Evolutionary conservation across 1,140 invertebrate genomes (phyloP), one percentile per base, ranked within the genome.

Genomic region (Chironomus striatipennis): DNA sequence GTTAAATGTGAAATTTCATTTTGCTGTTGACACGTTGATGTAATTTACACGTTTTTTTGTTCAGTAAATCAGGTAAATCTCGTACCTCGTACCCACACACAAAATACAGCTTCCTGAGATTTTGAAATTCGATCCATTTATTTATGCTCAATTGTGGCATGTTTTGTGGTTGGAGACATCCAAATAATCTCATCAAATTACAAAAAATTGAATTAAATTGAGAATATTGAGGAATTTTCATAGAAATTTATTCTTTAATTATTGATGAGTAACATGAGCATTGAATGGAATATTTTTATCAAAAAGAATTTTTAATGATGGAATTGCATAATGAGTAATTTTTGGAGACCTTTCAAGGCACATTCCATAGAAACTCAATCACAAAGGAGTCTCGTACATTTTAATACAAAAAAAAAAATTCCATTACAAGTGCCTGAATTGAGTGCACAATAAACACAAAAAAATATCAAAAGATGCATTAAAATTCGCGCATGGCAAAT

Each of bases 111-210:
- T 57, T 57, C 47, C 47, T 57, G 47, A 5, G 12, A 34, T 34
- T 57, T 57, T 57, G 47, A 57, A 57, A 57, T 57, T 57, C 4
- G 12, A 57, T 57, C 47, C 47, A 57, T 57, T 57, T 57, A 57
- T 57, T 57, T 57, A 57, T 57, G 12, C 43, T 47, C 15, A 47
- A 47, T 47, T 57, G 47, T 57, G 47, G 47, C n/a, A 34, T 57
- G 8, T n/a, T 57, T 57, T 57, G 47, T 5, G 47, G 47, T 12
- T 57, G 12, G 47, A 15, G 4, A 57, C 5, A 57, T 57, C 12
- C 47, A 57, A 57, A 57, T 57, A 57, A 57, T n/a, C 5, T 57
- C 12, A 57, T 57, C 47, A 57, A 57, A 57, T 57, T 57, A 57
- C 24, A 34, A 34, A 34, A 34, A 2, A 34, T 34, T 34, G 24